Evolutionary conservation across 1,140 invertebrate genomes (phyloP), one percentile per base, ranked within the genome.

Genomic region (Delia radicum): DNA sequence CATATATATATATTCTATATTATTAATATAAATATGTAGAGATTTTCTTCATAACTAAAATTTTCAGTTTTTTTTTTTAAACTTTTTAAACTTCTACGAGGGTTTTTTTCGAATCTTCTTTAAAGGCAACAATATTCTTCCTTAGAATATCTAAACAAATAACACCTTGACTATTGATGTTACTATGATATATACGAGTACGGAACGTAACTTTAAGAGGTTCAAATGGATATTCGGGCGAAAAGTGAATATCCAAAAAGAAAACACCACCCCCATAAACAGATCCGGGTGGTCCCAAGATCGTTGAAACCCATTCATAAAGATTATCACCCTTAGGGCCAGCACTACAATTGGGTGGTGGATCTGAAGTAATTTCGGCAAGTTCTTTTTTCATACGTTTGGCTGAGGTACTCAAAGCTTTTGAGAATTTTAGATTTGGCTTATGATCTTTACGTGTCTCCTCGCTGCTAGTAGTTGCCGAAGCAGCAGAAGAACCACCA

Each of bases 301-400:
- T 98, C 27, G 96, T 98, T 0, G 96, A 98, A 0, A 97, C 96
- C 97, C 97, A 99, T 88, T 98, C 96, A 87, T 98, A 98, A 61
- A 98, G 89, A 88, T 98, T 98, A 86, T 98, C 97, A 29, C 95
- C 96, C 88, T 98, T 98, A 1, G 97, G 97, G 0, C 96, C 96
- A 74, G 97, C 97, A 89, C 96, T 96, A 82, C 96, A 98, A 87
- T 98, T 98, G 78, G 97, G 96, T 42, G 97, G 97, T 69, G 97
- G 97, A 88, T 98, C 97, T 77, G 98, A 86, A 79, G 96, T 98
- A 78, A 98, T 98, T 89, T 98, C 97, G 63, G 96, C 96, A 77
- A 98, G 87, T 88, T 98, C 97, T 85, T 98, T 98, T 87, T 98
- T 96, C 88, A 98, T 98, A 82, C 96, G 92, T 88, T 97, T 97